These are phyloP conservation scores for Drosophila lini DNA, from an alignment of 1,140 invertebrate genomes.

Conservation along the genomic window DNA sequence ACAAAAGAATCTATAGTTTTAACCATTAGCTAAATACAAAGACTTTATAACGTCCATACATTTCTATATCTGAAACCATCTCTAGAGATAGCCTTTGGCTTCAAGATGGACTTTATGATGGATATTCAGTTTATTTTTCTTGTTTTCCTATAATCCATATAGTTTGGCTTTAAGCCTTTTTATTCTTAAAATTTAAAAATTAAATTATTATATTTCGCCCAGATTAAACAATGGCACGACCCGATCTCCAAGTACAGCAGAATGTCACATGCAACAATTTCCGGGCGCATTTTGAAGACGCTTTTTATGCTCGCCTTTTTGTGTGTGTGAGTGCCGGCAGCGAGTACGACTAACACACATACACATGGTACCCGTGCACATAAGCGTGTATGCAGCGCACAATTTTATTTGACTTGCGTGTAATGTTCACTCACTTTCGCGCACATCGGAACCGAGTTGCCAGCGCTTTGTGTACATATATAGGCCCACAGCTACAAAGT, in stretches of 20 bases:
- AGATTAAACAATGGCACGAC: neutral
- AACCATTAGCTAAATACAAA: neutral
- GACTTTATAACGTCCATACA: too few species aligned
- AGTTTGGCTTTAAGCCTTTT: neutral
- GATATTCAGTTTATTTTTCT: too few species aligned
- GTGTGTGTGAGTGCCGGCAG: constrained; percentile 57
- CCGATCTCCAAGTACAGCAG: constrained; percentile 5
- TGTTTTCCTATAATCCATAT: too few species aligned
- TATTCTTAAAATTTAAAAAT: neutral
- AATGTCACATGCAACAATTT: constrained; percentile 80
- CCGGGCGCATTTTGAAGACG: constrained; percentile 74
- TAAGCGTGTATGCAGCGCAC: constrained; percentile 38
- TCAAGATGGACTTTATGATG: too few species aligned
- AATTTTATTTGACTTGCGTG: constrained; percentile 79
- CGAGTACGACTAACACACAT: constrained; percentile 14
- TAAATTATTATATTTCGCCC: neutral
- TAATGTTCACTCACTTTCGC: constrained; percentile 63
- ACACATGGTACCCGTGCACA: constrained; percentile 5
- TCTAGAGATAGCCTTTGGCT: too few species aligned
- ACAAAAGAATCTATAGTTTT: too few species aligned
- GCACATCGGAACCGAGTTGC: constrained; percentile 28
- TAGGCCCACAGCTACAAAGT: constrained; percentile 30
- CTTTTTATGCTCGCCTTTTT: constrained; percentile 76
- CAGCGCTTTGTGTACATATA: constrained; percentile 5
- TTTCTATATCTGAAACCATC: too few species aligned